Base-by-base conservation (phyloP, 2,113 vertebrate species). In the Mormyrus iriodes region DNA sequence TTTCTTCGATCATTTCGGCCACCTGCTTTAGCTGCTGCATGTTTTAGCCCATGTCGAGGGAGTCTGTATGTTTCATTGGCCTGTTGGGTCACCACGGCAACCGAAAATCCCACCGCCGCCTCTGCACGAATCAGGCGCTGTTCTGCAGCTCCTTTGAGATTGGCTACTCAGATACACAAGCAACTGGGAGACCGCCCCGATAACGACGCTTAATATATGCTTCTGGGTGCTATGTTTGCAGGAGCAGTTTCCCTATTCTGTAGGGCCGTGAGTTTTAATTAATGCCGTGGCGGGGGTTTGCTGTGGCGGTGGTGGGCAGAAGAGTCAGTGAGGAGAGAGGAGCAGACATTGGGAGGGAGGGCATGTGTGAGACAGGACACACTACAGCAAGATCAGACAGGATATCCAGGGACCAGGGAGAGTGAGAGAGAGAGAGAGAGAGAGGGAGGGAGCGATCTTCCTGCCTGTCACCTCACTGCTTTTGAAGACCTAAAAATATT, bases 1-100 rank as follows among this genome's bases (percentile, higher is more conserved):
- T 95, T 92, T 94, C 93, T 93, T 90, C 90, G 85, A 92, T 92
- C 93, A 93, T 92, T 95, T 95, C 93, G 93, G 93, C 95, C 95
- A 96, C 96, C 95, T 96, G 96, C 95, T 95, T 92, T 90, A 92
- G 94, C 93, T 93, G 90, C 91, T 92, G 94, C 93, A 93, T 94
- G 95, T 94, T 95, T 96, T 95, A 95, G 93, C 94, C 94, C 90
- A 93, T 95, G 95, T 94, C 92, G 90, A 90, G 93, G 93, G 95
- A 96, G 90, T 89, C 90, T 90, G 10, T 90, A 93, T 90, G 91
- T 94, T 93, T 95, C 93, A 95, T 96, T 95, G 93, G 93, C 92
- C 93, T 94, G 93, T 91, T 91, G 92, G 1, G 95, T 96, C 96
- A 89, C 95, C 94, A 95, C 93, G 96, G 95, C 94, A 96, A 96